A percentile compares a stretch with the other conserved stretches of the same genome.
phyloP scores from a whole-genome alignment of 2,113 vertebrate genomes.

The Sturnira hondurensis region DNA sequence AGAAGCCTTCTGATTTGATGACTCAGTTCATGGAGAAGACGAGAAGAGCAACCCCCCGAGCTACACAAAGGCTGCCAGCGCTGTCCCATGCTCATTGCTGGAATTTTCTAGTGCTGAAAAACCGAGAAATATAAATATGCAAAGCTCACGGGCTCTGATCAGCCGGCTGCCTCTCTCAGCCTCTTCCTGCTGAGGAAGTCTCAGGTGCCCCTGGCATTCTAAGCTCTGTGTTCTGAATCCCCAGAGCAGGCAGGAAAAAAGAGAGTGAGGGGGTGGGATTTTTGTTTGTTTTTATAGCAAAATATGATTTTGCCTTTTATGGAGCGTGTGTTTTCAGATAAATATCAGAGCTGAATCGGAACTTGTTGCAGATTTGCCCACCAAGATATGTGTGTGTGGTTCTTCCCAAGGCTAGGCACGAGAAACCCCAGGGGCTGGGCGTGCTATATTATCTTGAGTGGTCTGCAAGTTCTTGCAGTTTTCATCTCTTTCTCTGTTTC shows the following conservation, averaged over 20 bases:
- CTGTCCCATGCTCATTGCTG: slow-evolving; percentile 75
- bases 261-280: not conserved
- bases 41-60: slow-evolving; percentile 77
- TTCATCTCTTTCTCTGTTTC: not conserved
- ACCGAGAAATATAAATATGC: slow-evolving; percentile 78
- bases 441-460: not conserved
- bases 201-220: not conserved
- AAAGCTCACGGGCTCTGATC: slow-evolving; percentile 69
- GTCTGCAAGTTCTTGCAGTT: not conserved
- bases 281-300: not conserved
- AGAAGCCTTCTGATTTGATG: slow-evolving; percentile 57
- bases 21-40: slow-evolving; percentile 67
- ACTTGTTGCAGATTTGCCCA: not conserved
- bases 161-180: slow-evolving; percentile 5
- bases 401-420: not conserved
- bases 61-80: slow-evolving; percentile 74
- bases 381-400: not conserved
- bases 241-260: not conserved
- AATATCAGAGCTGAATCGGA: not conserved
- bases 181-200: slow-evolving; percentile 49
- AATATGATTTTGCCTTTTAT: not conserved
- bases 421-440: not conserved
- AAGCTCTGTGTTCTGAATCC: slow-evolving; percentile 3
- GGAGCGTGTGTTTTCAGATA: not conserved
- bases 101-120: slow-evolving; percentile 77